phyloP scores from a whole-genome alignment of 2,888 invertebrate species.

The Frankliniella intonsa region DNA sequence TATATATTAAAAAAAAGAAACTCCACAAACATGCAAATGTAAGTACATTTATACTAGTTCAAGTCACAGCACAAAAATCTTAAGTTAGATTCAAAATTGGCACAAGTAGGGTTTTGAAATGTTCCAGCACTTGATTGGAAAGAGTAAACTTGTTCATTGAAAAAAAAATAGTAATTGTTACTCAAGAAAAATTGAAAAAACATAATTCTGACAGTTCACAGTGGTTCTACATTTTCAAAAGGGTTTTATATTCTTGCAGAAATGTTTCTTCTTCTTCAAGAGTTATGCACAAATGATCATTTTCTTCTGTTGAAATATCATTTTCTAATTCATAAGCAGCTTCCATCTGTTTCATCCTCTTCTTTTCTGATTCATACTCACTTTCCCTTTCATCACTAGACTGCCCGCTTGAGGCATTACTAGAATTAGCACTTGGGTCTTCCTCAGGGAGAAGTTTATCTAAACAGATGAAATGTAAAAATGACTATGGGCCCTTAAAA shows the following conservation, averaged over 20 bases:
- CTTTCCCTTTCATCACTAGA: neutral
- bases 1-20: neutral
- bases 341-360: neutral
- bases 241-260: neutral
- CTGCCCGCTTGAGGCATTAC: neutral
- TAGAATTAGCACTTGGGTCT: neutral
- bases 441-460: neutral
- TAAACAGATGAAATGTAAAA: neutral
- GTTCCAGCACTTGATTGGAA: neutral
- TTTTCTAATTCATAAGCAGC: neutral
- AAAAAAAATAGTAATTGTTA: neutral
- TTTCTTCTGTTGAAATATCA: neutral
- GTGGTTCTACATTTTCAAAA: neutral
- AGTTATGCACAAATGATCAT: slow-evolving; percentile 10
- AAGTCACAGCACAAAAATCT: neutral
- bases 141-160: neutral
- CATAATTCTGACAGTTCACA: neutral
- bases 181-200: neutral
- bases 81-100: neutral
- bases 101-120: neutral
- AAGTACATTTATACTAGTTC: neutral
- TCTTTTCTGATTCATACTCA: neutral
- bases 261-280: neutral
- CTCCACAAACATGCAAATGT: neutral
- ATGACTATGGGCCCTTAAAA: too few species aligned